phyloP scores from a whole-genome alignment of 2,797 vertebrate genomes.

The Chiroxiphia lanceolata region DNA sequence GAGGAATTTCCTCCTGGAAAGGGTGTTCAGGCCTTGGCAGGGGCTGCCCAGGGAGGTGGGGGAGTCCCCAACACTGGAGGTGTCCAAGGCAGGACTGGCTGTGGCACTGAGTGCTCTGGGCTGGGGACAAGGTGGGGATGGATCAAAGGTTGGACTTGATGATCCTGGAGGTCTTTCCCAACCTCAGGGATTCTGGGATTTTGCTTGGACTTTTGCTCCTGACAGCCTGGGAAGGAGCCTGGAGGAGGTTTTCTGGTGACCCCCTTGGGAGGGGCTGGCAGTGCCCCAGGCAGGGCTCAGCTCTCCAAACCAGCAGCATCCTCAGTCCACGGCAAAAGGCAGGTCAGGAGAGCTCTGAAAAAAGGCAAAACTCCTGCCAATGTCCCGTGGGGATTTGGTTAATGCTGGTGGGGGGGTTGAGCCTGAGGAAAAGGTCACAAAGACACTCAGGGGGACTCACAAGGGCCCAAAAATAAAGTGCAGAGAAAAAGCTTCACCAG shows the following conservation, averaged over 20 bases:
- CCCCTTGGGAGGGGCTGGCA: neutral
- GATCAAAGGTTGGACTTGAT: neutral
- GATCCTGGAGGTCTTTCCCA: neutral
- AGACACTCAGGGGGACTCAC: no score
- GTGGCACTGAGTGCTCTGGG: neutral
- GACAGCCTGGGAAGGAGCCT: neutral
- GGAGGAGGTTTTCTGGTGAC: neutral
- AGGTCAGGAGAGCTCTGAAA: neutral
- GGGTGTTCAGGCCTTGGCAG: neutral
- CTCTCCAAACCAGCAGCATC: neutral
- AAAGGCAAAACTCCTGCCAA: fast-evolving
- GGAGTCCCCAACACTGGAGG: neutral
- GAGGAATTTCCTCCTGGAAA: neutral
- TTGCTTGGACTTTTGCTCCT: neutral
- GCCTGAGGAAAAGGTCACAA: neutral
- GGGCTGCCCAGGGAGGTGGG: neutral
- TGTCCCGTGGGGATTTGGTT: neutral
- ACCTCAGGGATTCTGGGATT: neutral
- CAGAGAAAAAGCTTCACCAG: neutral
- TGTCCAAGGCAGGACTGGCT: neutral
- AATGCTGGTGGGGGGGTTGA: neutral
- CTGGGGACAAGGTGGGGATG: neutral
- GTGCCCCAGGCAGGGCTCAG: no score
- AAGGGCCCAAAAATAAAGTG: neutral
- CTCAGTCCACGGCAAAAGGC: neutral